These are phyloP conservation scores for Terrapene triunguis DNA, from an alignment of 2,113 vertebrate species.

Conservation along the genomic window DNA sequence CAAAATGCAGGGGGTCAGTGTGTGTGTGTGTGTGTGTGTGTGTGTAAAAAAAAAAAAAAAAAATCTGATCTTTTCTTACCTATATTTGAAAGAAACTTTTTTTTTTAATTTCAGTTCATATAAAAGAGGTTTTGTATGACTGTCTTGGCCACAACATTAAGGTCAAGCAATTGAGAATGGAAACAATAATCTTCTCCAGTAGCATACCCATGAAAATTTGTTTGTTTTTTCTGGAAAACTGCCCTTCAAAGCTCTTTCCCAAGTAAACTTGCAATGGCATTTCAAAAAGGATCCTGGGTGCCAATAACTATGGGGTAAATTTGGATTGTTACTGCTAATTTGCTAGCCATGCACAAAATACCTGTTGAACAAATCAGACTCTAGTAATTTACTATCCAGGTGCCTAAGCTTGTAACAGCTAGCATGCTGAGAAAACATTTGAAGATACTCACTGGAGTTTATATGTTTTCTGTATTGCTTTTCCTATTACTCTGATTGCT, in stretches of 20 bases:
- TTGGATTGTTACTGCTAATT: conserved; percentile 48
- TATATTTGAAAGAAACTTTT: conserved; percentile 50
- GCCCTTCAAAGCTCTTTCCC: conserved; percentile 66
- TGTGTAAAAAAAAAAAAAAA: background rate
- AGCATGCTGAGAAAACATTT: conserved; percentile 54
- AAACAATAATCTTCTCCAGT: conserved; percentile 56
- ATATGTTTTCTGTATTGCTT: background rate
- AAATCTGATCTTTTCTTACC: conserved; percentile 23
- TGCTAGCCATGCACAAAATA: conserved; percentile 45
- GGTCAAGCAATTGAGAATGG: conserved; percentile 62
- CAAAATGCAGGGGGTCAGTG: background rate
- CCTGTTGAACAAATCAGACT: conserved; percentile 58
- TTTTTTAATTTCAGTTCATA: conserved; percentile 56
- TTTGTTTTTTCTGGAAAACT: conserved; percentile 50
- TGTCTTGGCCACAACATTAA: conserved; percentile 64
- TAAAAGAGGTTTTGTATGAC: conserved; percentile 59
- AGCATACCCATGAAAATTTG: conserved; percentile 54
- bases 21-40: background rate
- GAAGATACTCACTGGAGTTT: conserved; percentile 34
- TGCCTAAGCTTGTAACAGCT: conserved; percentile 37
- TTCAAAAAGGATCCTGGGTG: background rate
- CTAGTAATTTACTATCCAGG: conserved; percentile 63
- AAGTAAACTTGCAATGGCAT: conserved; percentile 42
- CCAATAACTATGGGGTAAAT: background rate
- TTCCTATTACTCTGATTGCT: conserved; percentile 55